Percentiles rank a stretch among this genome's conserved stretches.
These are phyloP conservation scores for Aplocera efformata DNA, from an alignment of 2,888 invertebrate species.

Conservation along the genomic window DNA sequence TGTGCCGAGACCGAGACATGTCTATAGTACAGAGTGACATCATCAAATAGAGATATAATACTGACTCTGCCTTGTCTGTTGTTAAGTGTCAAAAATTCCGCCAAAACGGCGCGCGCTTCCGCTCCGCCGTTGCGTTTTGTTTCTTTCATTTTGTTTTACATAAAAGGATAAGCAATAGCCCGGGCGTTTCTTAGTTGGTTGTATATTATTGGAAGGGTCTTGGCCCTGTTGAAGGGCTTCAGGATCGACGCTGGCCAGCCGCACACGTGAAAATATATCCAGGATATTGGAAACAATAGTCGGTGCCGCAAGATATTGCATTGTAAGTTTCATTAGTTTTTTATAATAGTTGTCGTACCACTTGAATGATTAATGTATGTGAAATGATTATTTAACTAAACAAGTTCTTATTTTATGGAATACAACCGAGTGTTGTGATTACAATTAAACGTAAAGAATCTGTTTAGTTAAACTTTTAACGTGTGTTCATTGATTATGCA, in stretches of 20 bases:
- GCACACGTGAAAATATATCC: conserved; percentile 69
- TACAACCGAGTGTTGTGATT: too few species aligned
- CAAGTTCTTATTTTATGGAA: too few species aligned
- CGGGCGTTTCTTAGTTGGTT: conserved; percentile 53
- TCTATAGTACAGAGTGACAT: conserved; percentile 59
- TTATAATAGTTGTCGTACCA: background rate
- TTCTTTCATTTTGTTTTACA: conserved; percentile 76
- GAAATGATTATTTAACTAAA: too few species aligned
- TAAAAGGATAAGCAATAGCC: conserved; percentile 75
- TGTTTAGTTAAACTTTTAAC: too few species aligned
- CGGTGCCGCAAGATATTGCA: conserved; percentile 76
- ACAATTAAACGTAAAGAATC: too few species aligned
- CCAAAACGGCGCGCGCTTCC: conserved; percentile 69
- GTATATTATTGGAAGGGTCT: conserved; percentile 53
- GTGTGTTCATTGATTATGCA: too few species aligned
- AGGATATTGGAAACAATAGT: conserved; percentile 78
- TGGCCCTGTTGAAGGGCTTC: conserved; percentile 54
- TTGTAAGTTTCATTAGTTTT: conserved; percentile 59
- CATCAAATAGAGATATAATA: conserved; percentile 59
- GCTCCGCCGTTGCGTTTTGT: conserved; percentile 72
- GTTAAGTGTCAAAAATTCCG: conserved; percentile 54
- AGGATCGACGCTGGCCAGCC: conserved; percentile 71
- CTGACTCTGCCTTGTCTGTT: conserved; percentile 37
- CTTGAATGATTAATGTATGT: too few species aligned
- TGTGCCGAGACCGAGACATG: conserved; percentile 91